Conservation (phyloP, 2,797 vertebrate genomes). For the Martes flavigula region DNA sequence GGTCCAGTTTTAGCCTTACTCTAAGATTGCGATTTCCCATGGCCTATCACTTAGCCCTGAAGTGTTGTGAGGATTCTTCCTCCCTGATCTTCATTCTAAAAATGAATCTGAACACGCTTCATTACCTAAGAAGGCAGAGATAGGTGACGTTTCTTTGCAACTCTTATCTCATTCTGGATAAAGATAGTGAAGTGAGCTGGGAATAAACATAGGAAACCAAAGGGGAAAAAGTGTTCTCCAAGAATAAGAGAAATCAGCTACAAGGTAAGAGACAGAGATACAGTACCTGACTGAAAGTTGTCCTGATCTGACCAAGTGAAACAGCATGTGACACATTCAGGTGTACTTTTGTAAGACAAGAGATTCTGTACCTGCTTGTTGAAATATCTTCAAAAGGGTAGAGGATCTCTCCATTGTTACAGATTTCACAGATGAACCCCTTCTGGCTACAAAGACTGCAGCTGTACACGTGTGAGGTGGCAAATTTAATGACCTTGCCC, state of each 20-base stretch:
- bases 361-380: slow-evolving; percentile 92
- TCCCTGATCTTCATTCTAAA: not conserved
- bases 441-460: slow-evolving; percentile 98
- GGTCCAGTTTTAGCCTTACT: not conserved
- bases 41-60: not conserved
- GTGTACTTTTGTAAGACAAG: slow-evolving; percentile 31
- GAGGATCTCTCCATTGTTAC: slow-evolving; percentile 95
- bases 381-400: slow-evolving; percentile 97
- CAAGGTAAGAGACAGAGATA: not conserved
- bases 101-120: not conserved
- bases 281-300: not conserved
- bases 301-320: not conserved
- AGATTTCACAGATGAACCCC: slow-evolving; percentile 99
- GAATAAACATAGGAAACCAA: slow-evolving; percentile 27
- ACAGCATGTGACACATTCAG: not conserved
- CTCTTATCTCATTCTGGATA: slow-evolving; percentile 28
- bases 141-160: not conserved
- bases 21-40: not conserved
- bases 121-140: not conserved
- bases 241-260: not conserved
- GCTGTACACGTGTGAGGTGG: slow-evolving; percentile 96
- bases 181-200: not conserved
- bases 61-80: not conserved
- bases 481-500: slow-evolving; percentile 98
- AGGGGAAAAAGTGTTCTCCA: not conserved